These are phyloP conservation scores for Drosophila albomicans DNA, from an alignment of 1,140 invertebrate species.

Conservation along the genomic window DNA sequence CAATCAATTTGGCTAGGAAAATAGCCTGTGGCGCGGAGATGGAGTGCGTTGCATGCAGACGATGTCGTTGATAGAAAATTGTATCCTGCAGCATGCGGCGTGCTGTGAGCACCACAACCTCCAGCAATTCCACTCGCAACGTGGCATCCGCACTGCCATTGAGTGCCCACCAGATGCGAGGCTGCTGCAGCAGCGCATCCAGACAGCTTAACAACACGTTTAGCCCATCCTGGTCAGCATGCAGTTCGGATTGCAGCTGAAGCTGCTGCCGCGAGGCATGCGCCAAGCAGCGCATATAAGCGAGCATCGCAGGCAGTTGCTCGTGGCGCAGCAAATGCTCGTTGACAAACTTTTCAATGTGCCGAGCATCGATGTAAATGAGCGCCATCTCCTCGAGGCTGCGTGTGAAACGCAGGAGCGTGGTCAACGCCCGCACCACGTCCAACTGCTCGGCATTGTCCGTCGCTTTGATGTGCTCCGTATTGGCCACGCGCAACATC, in stretches of 20 bases:
- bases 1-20: constrained; percentile 84
- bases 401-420: constrained; percentile 60
- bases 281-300: constrained; percentile 55
- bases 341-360: constrained; percentile 78
- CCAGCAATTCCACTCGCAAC: constrained; percentile 63
- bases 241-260: constrained; percentile 40
- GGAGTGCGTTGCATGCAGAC: constrained; percentile 13
- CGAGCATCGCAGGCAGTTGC: constrained; percentile 51
- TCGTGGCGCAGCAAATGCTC: constrained; percentile 77
- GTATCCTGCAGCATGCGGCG: constrained; percentile 68
- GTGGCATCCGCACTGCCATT: constrained; percentile 45
- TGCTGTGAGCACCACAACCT: constrained; percentile 53
- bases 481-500: constrained; percentile 54
- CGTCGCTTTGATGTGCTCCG: constrained; percentile 1
- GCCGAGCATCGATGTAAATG: constrained; percentile 78
- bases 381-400: constrained; percentile 70
- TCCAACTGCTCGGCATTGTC: constrained; percentile 53
- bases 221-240: constrained; percentile 18
- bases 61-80: constrained; percentile 79
- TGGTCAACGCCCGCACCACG: constrained; percentile 61
- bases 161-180: constrained; percentile 68
- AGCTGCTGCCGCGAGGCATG: constrained; percentile 23
- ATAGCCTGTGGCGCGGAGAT: constrained; percentile 71
- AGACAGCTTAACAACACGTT: constrained; percentile 55
- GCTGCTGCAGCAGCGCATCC: constrained; percentile 66